Base-by-base conservation (phyloP, 2,113 vertebrate genomes). In the Tragelaphus imberbis region DNA sequence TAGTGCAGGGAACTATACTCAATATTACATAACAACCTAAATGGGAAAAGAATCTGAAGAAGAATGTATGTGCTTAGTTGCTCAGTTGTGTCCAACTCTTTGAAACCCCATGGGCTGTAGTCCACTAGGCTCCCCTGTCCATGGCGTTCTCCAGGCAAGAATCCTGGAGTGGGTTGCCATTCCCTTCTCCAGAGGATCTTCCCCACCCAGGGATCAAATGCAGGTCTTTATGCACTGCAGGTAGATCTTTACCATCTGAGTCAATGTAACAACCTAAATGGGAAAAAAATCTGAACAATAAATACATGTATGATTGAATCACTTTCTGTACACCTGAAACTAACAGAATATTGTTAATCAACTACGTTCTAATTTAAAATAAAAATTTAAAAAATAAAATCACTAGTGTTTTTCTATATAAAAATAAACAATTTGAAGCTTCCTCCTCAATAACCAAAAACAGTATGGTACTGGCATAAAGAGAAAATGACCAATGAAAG, bases 361-460 rank as follows among this genome's bases (percentile, higher is more conserved):
- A 71, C 44, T 79, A 79, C 17, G 77, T 49, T 30, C 77, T 49
- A 80, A 51, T 33, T 49, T 17, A 30, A 49, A 80, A 80, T 80
- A 19, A 80, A 30, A 80, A 80, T 49, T 10, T 6, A 49, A 80
- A 79, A 49, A 49, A 79, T 71, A 92, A 93, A 81, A 19, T 90
- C 28, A 96, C 13, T 59, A 90, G 56, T 56, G 7, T 93, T 94
- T 68, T 86, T 81, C 44, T 33, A 88, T 88, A 49, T 21, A 65
- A 94, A 77, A 58, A 87, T 51, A 92, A 96, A 94, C 7, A 81
- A 91, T 51, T 79, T 59, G 49, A 95, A 92, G 65, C 51, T 53
- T 88, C 65, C 14, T 58, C 61, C 23, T 85, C 79, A 95, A 93
- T 93, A 58, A 61, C 71, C 56, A 90, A 93, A 95, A 95, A 23